Percentiles rank a stretch among this genome's conserved stretches.
These are phyloP conservation scores for Odontomyia ornata DNA, from an alignment of 2,888 invertebrate genomes.

Conservation along the genomic window DNA sequence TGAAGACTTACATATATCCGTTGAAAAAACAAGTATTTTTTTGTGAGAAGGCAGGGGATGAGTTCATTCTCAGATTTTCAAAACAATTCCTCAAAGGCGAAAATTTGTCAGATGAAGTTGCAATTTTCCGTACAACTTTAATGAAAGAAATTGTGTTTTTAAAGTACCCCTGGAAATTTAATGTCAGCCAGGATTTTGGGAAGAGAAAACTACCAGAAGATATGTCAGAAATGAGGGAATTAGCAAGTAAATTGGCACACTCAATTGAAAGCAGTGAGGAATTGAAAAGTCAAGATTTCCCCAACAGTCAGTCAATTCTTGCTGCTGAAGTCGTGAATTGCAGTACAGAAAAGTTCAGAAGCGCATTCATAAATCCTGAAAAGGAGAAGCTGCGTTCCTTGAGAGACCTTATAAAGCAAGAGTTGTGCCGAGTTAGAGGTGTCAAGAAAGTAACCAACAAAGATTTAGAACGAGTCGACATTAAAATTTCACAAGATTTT, in stretches of 20 bases:
- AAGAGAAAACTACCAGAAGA: not conserved
- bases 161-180: not conserved
- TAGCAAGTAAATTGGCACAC: not conserved
- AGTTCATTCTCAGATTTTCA: not conserved
- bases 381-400: not conserved
- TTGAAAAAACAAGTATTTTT: constrained; percentile 14
- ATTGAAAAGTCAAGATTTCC: not conserved
- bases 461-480: not conserved
- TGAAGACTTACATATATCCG: not conserved
- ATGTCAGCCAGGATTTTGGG: not conserved
- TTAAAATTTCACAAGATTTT: constrained; percentile 7
- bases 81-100: not conserved
- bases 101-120: not conserved
- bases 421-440: not conserved
- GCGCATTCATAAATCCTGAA: not conserved
- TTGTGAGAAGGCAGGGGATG: not conserved
- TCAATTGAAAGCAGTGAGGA: not conserved
- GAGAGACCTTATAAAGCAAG: not conserved
- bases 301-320: not conserved
- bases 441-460: not conserved
- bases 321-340: not conserved
- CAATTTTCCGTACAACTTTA: not conserved
- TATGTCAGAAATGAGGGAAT: not conserved
- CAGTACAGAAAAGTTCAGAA: not conserved
- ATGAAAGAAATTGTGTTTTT: not conserved